Evolutionary conservation across 2,888 invertebrate genomes (phyloP).

Genomic region (Thecocarcelia acutangulata): DNA sequence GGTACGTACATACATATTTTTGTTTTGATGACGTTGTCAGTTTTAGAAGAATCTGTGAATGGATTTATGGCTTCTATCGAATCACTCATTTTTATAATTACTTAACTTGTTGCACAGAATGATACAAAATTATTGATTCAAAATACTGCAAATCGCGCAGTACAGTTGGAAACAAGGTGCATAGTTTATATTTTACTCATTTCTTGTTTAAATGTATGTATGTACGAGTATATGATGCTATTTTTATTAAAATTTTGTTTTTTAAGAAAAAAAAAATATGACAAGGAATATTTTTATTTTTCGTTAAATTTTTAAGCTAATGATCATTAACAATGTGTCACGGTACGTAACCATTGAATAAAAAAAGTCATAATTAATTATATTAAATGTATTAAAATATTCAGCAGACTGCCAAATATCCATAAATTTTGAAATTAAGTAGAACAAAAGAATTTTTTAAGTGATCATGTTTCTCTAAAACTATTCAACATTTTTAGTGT

Average conservation of each 20-base stretch:
- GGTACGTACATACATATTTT: no score
- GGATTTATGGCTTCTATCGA: no score
- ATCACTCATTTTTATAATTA: no score
- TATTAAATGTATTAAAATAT: conserved; percentile 35
- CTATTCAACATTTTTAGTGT: conserved; percentile 4
- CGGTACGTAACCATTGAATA: neutral
- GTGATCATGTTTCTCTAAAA: neutral
- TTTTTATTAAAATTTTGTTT: conserved; percentile 42
- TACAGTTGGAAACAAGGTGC: conserved; percentile 47
- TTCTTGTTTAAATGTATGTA: conserved; percentile 27
- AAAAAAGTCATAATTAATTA: conserved; percentile 33
- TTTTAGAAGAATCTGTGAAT: no score
- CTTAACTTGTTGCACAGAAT: no score
- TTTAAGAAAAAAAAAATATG: conserved; percentile 31
- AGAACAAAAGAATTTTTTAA: conserved; percentile 3
- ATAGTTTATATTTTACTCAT: conserved; percentile 31
- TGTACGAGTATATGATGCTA: neutral
- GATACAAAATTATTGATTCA: no score
- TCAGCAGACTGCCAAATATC: neutral
- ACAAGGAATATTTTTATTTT: conserved; percentile 27
- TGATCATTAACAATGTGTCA: neutral
- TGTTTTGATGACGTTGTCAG: no score
- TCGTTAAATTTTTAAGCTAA: conserved; percentile 35
- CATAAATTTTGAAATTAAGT: conserved; percentile 26
- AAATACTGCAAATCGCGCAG: neutral